Conservation (phyloP, 2,113 vertebrate genomes). For the Drymodes brunneopygia region DNA sequence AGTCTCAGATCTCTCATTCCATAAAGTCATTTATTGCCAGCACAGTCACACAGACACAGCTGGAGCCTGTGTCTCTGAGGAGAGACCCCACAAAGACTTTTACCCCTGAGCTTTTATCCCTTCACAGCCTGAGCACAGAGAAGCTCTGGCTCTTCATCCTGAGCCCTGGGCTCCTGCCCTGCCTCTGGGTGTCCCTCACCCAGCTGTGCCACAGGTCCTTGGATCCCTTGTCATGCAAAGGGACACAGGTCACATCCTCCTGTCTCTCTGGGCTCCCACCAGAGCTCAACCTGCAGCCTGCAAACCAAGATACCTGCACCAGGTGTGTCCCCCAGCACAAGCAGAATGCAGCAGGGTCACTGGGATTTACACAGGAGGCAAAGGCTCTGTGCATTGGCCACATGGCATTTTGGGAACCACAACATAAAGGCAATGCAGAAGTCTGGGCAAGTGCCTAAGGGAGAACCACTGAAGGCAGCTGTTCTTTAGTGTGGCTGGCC, state of each 20-base stretch:
- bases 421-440: background rate
- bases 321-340: background rate
- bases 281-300: background rate
- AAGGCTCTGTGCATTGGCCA: background rate
- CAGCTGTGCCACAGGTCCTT: background rate
- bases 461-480: background rate
- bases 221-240: rapidly evolving
- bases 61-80: rapidly evolving
- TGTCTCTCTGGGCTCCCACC: background rate
- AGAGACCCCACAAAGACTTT: background rate
- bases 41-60: background rate
- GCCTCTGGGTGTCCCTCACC: background rate
- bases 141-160: background rate
- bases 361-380: background rate
- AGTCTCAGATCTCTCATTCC: background rate
- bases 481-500: background rate
- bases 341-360: rapidly evolving
- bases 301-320: background rate
- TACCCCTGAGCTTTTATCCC: background rate
- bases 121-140: background rate
- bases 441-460: background rate
- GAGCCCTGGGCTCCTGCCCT: background rate
- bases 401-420: rapidly evolving
- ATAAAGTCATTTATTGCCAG: background rate
- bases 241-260: background rate